Base-by-base conservation (phyloP, 2,113 vertebrate species). In the Galbula dea region DNA sequence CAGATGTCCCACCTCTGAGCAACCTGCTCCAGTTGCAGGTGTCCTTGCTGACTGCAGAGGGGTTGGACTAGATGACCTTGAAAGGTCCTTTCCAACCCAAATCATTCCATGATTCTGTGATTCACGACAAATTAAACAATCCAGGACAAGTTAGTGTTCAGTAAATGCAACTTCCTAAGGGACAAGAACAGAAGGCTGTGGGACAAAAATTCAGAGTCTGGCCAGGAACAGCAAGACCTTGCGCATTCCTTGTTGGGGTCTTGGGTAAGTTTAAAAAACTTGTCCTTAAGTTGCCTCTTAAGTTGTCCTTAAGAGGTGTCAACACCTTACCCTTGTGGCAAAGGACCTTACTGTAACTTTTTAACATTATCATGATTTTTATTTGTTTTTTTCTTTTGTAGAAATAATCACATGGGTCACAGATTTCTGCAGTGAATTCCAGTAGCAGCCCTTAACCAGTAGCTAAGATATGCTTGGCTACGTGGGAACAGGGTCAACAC, bases 391-490 rank as follows among this genome's bases (percentile, higher is more conserved):
- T 95, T 79, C 57, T 78, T 97, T 96, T 84, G 72, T 81, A 46
- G 82, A 94, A 80, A 76, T 79, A 90, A 96, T 96, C 96, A 96
- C 43, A 95, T 75, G 93, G 96, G 84, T 91, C 96, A 96, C 96
- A 96, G 97, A 96, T 94, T 96, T 83, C 88, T 95, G 77, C 83
- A 89, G 89, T 0, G 8, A 90, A 93, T 94, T 95, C 92, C 96
- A 97, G 74, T 91, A 97, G 77, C 52, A 84, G 79, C 95, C 89
- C 96, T 90, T 94, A 95, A 58, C 66, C 74, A 36, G 55, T 83
- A 88, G 82, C 77, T 75, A 83, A 90, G 95, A 71, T 61, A 89
- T 85, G 93, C 92, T 85, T 85, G 90, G 51, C 77, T 80, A 91
- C 72, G 54, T 84, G 80, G 73, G 72, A 96, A 75, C 49, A 55